phyloP scores from a whole-genome alignment of 2,797 vertebrate species.

The Remorina albescens region DNA sequence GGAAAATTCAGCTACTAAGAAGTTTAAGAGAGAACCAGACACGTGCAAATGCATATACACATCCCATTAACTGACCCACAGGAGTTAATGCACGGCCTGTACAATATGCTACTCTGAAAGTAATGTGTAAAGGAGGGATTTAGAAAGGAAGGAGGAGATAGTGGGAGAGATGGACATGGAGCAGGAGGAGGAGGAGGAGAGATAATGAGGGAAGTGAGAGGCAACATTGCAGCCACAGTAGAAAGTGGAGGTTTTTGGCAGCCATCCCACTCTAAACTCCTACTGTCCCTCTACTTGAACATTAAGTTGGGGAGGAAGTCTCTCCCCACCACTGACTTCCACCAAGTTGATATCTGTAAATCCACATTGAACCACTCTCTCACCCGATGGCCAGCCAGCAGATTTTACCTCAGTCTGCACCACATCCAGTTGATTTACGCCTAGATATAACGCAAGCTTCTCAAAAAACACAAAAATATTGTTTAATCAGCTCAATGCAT shows the following conservation, averaged over 20 bases:
- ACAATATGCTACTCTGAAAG: not conserved
- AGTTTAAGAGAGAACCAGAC: slow-evolving; percentile 50
- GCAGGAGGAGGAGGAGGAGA: not conserved
- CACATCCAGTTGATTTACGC: too few species aligned
- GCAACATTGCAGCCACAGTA: slow-evolving; percentile 8
- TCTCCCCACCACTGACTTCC: slow-evolving; percentile 31
- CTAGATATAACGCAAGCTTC: too few species aligned
- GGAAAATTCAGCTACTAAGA: slow-evolving; percentile 59
- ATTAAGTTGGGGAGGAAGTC: slow-evolving; percentile 39
- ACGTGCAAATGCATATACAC: slow-evolving; percentile 17
- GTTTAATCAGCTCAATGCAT: not conserved
- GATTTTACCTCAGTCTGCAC: slow-evolving; percentile 9
- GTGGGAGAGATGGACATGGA: slow-evolving; percentile 3
- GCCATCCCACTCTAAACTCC: slow-evolving; percentile 28
- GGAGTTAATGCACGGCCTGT: slow-evolving; percentile 50
- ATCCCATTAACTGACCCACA: slow-evolving; percentile 44
- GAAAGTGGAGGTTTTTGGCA: slow-evolving; percentile 34
- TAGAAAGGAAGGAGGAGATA: slow-evolving; percentile 8
- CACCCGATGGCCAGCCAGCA: slow-evolving; percentile 27
- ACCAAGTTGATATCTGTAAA: slow-evolving; percentile 51
- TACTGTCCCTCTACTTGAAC: slow-evolving; percentile 47
- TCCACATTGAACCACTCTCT: slow-evolving; percentile 51
- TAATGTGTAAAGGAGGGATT: slow-evolving; percentile 24
- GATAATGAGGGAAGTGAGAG: not conserved
- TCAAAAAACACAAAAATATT: too few species aligned